Evolutionary conservation across 2,113 vertebrate species (phyloP), one percentile per base, ranked within the genome.

Genomic region (Andinoacara biseriatus): DNA sequence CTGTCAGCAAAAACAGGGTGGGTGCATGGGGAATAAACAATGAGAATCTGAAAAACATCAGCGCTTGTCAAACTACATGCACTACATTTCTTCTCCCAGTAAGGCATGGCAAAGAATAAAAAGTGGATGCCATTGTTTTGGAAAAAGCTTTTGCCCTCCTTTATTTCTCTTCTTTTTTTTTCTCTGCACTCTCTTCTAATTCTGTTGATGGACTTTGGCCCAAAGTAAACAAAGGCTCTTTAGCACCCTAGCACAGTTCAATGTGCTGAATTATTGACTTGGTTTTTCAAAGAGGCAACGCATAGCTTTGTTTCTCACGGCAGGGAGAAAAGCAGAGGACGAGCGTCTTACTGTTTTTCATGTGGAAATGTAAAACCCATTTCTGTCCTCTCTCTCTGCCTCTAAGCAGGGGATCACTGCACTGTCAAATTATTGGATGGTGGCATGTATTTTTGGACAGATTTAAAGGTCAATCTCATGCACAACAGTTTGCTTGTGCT

Each of bases 381-480:
- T 62, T 77, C 76, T 62, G 29, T 75, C 65, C 69, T 5, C 35
- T 46, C 49, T 31, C 61, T 31, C 46, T 63, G 29, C 59, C 69
- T 65, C 58, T 65, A 84, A 80, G 87, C 67, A 3, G 77, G 52
- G 80, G 84, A 89, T 90, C 86, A 84, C 86, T 20, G 82, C 22
- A 65, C 86, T 83, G 86, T 90, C 86, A 87, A 83, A 91, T 92
- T 90, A 88, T 7, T 35, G 86, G 81, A 81, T 74, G 88, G 59
- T 83, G 40, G 84, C 77, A 1, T 87, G 91, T 89, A 89, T 89
- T 93, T 93, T 87, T 86, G 83, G 81, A 52, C 2, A 40, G 90
- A 79, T 89, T 93, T 89, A 92, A 92, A 88, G 93, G 92, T 94
- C 93, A 90, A 69, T 76, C 89, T 86, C 83, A 38, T 85, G 86